Conservation (phyloP, 2,113 vertebrate species). For the Falco punctatus region DNA sequence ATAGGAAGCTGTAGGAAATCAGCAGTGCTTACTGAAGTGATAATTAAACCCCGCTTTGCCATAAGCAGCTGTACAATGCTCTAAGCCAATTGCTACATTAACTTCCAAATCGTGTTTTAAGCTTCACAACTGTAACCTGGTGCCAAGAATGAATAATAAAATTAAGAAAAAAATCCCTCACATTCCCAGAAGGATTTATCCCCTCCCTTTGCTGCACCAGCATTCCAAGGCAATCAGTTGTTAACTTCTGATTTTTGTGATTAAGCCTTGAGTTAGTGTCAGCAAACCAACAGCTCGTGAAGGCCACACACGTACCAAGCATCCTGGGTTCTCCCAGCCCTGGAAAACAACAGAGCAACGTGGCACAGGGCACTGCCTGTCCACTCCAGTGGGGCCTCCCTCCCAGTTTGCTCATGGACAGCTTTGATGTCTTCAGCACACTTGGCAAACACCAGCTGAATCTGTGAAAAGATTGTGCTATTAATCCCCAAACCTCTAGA, state of each 20-base stretch:
- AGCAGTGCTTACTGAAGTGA: not conserved
- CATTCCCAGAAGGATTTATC: not conserved
- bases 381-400: constrained; percentile 58
- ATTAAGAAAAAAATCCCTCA: not conserved
- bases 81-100: not conserved
- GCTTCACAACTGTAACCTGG: not conserved
- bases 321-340: constrained; percentile 77
- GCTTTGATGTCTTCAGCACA: constrained; percentile 85
- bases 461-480: constrained; percentile 62
- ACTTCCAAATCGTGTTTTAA: not conserved
- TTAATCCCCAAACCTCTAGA: not conserved
- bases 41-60: not conserved
- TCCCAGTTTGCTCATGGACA: constrained; percentile 33
- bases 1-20: not conserved
- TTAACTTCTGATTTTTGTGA: not conserved
- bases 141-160: not conserved
- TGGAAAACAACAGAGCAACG: constrained; percentile 76
- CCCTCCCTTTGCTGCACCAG: not conserved
- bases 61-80: not conserved
- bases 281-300: not conserved
- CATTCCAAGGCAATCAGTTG: not conserved
- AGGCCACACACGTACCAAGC: constrained; percentile 81
- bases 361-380: constrained; percentile 64
- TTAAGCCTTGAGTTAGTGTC: not conserved
- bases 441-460: constrained; percentile 82